Evolutionary conservation across 2,113 vertebrate genomes (phyloP), one percentile per base, ranked within the genome.

Genomic region (Callionymus lyra): DNA sequence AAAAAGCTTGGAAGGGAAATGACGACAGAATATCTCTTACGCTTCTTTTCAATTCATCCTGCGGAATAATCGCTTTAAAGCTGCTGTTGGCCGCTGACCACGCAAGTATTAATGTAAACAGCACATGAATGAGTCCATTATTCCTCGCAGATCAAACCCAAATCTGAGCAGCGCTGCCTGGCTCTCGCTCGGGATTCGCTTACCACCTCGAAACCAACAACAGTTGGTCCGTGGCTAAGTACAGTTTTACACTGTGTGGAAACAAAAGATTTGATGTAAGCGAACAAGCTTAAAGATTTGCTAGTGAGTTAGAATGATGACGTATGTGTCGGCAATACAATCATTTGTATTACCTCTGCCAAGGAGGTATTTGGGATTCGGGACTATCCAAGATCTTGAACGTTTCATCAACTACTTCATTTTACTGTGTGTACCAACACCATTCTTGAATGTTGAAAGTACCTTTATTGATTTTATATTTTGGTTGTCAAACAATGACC

Each of bases 211-310:
- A 69, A 74, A 70, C 65, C 70, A 70, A 63, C 60, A 59, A 50
- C 63, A 59, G 55, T 55, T 39, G 40, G 36, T 46, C 50, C 37
- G 58, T 67, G 68, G 73, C 77, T 75, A 78, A 74, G 68, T 65
- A 69, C 58, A 43, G 36, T 50, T 74, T 60, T 63, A 62, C 74
- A 74, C 69, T 66, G 45, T 63, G 70, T 50, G 57, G 56, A 72
- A 68, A 74, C 65, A 27, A 77, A 77, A 74, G 69, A 76, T 50
- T 44, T 38, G 63, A 70, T 55, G 56, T 73, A 65, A 69, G 51
- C 55, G 51, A 68, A 54, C 63, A 50, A 50, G 52, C 55, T 6
- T 44, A 63, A 67, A 54, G 54, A 61, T 55, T 61, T 44, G 58
- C 36, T 51, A 61, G 47, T 37, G 31, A 61, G 21, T 27, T 27